phyloP scores from a whole-genome alignment of 2,797 vertebrate genomes.

The Bovichtus diacanthus region DNA sequence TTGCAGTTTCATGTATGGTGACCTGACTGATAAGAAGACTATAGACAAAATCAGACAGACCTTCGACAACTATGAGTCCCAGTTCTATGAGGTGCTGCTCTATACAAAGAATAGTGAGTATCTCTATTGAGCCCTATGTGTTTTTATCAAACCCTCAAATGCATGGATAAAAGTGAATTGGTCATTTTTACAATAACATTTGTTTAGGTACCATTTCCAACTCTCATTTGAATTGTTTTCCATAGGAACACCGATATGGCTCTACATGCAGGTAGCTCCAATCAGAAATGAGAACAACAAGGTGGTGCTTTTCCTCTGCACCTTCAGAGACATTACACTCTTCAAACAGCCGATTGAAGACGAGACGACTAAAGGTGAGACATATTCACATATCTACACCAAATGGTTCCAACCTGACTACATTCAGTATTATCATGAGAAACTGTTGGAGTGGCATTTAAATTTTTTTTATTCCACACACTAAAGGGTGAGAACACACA shows the following conservation, averaged over 20 bases:
- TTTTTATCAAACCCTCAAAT: not conserved
- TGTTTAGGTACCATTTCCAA: too few relatives aligned
- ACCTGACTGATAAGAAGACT: conserved; percentile 95
- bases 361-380: conserved; percentile 93
- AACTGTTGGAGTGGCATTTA: not conserved
- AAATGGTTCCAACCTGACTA: not conserved
- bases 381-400: not conserved
- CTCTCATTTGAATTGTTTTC: not conserved
- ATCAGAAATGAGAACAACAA: conserved; percentile 99
- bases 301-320: conserved; percentile 98
- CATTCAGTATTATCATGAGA: not conserved
- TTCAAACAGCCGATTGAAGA: conserved; percentile 99
- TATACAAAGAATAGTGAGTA: conserved; percentile 98
- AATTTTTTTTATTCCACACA: not conserved
- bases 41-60: conserved; percentile 95
- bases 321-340: conserved; percentile 98
- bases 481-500: not conserved
- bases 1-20: conserved; percentile 98
- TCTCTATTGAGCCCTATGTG: not conserved
- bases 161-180: not conserved
- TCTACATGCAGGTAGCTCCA: conserved; percentile 99
- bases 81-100: conserved; percentile 96
- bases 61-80: conserved; percentile 97
- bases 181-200: too few relatives aligned
- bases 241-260: conserved; percentile 96